These are phyloP conservation scores for Oophaga sylvatica DNA, from an alignment of 2,797 vertebrate species.

Conservation along the genomic window DNA sequence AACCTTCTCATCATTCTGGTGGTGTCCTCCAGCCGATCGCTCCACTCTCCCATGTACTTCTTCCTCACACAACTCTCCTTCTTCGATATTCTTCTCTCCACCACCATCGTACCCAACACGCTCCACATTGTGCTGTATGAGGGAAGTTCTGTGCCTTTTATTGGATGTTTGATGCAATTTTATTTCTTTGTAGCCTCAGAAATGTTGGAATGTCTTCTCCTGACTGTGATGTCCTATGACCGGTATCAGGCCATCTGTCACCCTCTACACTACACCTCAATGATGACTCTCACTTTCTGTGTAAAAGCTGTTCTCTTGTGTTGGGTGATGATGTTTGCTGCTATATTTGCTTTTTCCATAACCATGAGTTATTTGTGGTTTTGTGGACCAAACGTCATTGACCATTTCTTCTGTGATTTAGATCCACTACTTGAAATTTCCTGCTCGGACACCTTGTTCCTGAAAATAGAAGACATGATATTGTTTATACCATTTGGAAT, in stretches of 20 bases:
- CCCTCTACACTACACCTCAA: conserved; percentile 64
- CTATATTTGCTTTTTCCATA: conserved; percentile 61
- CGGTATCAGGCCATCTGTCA: conserved; percentile 63
- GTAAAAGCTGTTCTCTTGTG: conserved; percentile 55
- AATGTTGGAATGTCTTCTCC: no score
- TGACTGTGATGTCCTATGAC: no score
- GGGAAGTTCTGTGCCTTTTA: no score
- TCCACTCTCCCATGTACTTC: no score
- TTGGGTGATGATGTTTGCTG: conserved; percentile 64
- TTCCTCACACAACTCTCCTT: no score
- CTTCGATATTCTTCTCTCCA: no score
- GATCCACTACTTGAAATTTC: conserved; percentile 65
- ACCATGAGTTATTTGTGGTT: conserved; percentile 64
- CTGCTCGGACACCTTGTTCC: conserved; percentile 56
- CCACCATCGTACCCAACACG: no score
- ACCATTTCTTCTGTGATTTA: conserved; percentile 74
- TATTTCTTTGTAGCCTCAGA: no score
- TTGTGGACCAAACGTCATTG: conserved; percentile 64
- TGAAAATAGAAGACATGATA: conserved; percentile 62
- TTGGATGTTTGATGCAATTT: no score
- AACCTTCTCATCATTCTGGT: no score
- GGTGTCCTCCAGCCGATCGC: no score
- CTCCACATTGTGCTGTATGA: no score
- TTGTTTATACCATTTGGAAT: conserved; percentile 63
- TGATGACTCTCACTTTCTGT: conserved; percentile 64